Base-by-base conservation (phyloP, 2,113 vertebrate genomes). In the Spea bombifrons region DNA sequence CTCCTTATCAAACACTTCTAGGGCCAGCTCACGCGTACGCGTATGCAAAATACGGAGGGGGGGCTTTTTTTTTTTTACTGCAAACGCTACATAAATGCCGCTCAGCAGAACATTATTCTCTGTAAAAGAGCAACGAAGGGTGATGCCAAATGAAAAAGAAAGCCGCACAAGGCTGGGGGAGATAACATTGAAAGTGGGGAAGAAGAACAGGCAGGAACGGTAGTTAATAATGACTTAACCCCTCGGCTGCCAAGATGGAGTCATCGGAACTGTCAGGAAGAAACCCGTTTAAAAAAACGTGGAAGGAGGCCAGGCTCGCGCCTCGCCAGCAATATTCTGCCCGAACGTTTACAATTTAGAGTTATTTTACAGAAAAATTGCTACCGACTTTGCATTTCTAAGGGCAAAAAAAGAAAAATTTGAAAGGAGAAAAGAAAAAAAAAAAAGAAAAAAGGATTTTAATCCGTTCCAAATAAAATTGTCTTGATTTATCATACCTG, bases 81-180 rank as follows among this genome's bases (percentile, higher is more conserved):
- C 64, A n/a, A 55, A 49, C 50, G 59, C 78, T 80, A 74, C 48
- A 45, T 55, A 75, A 68, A 68, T 30, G 46, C 49, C 47, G 17
- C 16, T 59, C 65, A 68, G 63, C 45, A 10, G 59, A 55, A 57
- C 64, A 74, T 80, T 74, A 73, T 73, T 73, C 52, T 74, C 43
- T 55, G 49, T 80, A 66, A 80, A 74, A 66, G 61, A 68, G 61
- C 61, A 50, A 43, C 6, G 49, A n/a, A 7, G 61, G 50, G 15
- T 8, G 71, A 55, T 57, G 59, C 7, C 16, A 46, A 49, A 52
- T 66, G 43, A 57, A 49, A 47, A 46, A 66, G 70, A 63, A 15
- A 47, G 47, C 17, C 0, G 13, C 52, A 66, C 59, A 67, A 52
- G 78, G 72, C 63, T 8, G 63, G 7, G 8, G 10, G 12, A 52